These are phyloP conservation scores for Limenitis camilla DNA, from an alignment of 2,888 invertebrate species.

Conservation along the genomic window DNA sequence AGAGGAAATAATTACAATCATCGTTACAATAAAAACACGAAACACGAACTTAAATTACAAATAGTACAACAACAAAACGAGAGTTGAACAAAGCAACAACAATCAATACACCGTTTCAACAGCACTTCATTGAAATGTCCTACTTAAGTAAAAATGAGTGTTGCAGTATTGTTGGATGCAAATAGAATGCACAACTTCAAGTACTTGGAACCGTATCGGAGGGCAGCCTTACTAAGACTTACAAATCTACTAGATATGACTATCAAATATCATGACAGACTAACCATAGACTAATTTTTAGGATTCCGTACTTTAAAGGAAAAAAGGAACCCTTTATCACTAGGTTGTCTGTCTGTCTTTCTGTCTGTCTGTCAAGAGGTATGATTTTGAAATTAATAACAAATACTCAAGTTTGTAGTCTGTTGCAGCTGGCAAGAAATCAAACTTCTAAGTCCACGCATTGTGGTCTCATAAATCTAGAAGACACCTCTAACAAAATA, in stretches of 20 bases:
- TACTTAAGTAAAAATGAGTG: slow-evolving; percentile 58
- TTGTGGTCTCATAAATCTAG: too few species aligned
- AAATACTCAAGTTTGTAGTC: too few species aligned
- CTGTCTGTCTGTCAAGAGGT: too few species aligned
- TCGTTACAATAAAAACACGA: slow-evolving; percentile 8
- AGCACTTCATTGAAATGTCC: slow-evolving; percentile 36
- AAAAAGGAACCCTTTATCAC: too few species aligned
- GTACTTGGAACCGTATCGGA: slow-evolving; percentile 53
- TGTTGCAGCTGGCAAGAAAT: too few species aligned
- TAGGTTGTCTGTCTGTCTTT: too few species aligned
- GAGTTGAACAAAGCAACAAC: slow-evolving; percentile 29
- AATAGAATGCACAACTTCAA: slow-evolving; percentile 61
- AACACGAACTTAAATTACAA: slow-evolving; percentile 13
- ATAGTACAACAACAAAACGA: slow-evolving; percentile 25
- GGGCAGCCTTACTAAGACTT: slow-evolving; percentile 20
- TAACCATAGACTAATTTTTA: background rate
- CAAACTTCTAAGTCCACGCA: too few species aligned
- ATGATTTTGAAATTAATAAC: too few species aligned
- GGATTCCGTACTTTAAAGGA: too few species aligned
- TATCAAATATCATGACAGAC: background rate
- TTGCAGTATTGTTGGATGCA: slow-evolving; percentile 52
- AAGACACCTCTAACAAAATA: too few species aligned
- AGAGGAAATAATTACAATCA: background rate
- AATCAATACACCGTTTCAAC: slow-evolving; percentile 29
- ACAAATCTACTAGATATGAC: slow-evolving; percentile 10